These are phyloP conservation scores for Melanotaenia trifasciata DNA, from an alignment of 2,797 vertebrate genomes.

Conservation along the genomic window DNA sequence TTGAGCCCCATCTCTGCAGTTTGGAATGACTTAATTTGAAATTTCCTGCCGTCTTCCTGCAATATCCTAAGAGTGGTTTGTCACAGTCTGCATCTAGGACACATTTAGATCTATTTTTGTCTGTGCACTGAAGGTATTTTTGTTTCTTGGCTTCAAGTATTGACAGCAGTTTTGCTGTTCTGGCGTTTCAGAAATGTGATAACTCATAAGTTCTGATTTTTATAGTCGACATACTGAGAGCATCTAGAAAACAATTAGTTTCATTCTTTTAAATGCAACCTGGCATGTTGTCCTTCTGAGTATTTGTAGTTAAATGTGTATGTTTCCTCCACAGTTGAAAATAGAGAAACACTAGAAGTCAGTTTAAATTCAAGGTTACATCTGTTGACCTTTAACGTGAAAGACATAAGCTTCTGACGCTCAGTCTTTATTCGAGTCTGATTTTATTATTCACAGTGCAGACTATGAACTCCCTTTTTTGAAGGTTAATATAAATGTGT, in stretches of 20 bases:
- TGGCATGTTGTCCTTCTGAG: background rate
- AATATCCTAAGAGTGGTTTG: background rate
- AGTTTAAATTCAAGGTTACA: background rate
- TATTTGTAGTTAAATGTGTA: background rate
- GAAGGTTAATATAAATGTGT: background rate
- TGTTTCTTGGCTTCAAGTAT: constrained; percentile 28
- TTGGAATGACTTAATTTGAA: constrained; percentile 3
- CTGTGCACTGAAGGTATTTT: constrained; percentile 37
- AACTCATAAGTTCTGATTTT: background rate
- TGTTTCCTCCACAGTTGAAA: background rate
- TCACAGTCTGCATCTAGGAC: constrained; percentile 9
- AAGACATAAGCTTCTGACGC: background rate
- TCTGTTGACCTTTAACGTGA: background rate
- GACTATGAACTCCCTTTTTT: background rate
- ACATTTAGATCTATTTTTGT: constrained; percentile 50
- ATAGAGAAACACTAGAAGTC: background rate
- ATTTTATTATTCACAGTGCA: background rate
- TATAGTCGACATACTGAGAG: background rate
- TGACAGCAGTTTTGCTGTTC: background rate
- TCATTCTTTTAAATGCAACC: background rate
- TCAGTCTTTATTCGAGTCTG: background rate
- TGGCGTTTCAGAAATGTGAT: background rate
- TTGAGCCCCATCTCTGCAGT: background rate
- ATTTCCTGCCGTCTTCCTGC: constrained; percentile 9
- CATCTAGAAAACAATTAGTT: background rate